Base-by-base conservation (phyloP, 2,113 vertebrate genomes). In the Poeciliopsis prolifica region DNA sequence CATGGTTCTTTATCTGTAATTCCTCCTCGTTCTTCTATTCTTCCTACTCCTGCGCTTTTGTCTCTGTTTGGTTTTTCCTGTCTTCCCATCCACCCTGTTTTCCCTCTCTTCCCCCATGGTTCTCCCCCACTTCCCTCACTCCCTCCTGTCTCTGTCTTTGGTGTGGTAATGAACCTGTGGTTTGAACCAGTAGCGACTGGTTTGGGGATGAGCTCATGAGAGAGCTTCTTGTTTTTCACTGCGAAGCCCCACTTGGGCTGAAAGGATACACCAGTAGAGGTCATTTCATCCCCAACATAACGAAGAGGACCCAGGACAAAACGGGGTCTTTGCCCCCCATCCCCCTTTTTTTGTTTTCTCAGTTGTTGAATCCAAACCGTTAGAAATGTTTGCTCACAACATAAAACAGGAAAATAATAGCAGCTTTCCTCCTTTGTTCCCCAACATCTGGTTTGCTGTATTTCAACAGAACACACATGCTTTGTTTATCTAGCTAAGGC, bases 151-250 rank as follows among this genome's bases (percentile, higher is more conserved):
- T 51, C 29, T 31, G 13, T 66, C 75, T 82, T 29, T 81, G 70
- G 51, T 70, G 74, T 75, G 44, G 61, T 77, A 83, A 82, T 87
- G 78, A 78, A 84, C 79, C 77, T 78, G 85, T 69, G 71, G 83
- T 79, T 74, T 78, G 70, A 92, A 92, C 91, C 79, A 85, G 88
- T 83, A 83, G 62, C 13, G 61, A 88, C 91, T 89, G 84, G 83
- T 88, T 90, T 81, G 60, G 67, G 76, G 77, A 76, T 80, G 89
- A 83, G 77, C 60, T 88, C 79, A 89, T 83, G 86, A 81, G 72
- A 85, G 77, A 37, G 28, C 9, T 24, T 80, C 72, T 82, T 89
- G 82, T 81, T 85, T 82, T 83, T 79, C 82, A 30, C 69, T 31
- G 72, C n/a, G 0, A 58, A 68, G 70, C 48, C 61, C 71, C 76